phyloP scores from a whole-genome alignment of 2,888 invertebrate genomes.

The Tipula vernalis region DNA sequence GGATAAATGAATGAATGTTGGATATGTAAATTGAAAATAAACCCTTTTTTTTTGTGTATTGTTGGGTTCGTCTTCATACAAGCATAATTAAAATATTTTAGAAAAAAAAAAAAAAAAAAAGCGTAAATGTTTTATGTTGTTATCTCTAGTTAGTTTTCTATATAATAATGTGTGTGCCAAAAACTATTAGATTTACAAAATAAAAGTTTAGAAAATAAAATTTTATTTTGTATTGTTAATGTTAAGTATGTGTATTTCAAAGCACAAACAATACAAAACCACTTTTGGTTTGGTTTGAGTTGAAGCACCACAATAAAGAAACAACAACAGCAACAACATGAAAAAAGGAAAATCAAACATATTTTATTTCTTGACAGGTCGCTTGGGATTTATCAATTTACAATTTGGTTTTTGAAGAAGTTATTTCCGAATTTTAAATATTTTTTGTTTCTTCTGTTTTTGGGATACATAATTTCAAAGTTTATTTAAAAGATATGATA shows the following conservation, averaged over 20 bases:
- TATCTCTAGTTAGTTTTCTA: background rate
- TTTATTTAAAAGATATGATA: background rate
- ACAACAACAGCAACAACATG: background rate
- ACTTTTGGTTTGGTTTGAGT: background rate
- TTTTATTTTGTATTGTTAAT: background rate
- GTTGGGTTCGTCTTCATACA: background rate
- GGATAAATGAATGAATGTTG: background rate
- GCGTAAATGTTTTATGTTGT: background rate
- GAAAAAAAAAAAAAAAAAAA: background rate
- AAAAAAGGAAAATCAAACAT: background rate
- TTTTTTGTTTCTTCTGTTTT: background rate
- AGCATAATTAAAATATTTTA: background rate
- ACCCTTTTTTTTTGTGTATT: background rate
- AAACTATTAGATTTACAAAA: background rate
- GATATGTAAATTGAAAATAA: background rate
- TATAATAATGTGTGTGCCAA: background rate
- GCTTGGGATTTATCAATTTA: background rate
- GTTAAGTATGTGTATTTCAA: background rate
- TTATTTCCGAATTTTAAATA: background rate
- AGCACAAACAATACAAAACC: background rate
- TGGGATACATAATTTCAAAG: background rate
- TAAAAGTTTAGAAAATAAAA: background rate
- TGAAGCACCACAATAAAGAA: background rate
- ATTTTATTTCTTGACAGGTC: background rate
- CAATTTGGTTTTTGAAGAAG: background rate